Evolutionary conservation across 1,140 invertebrate species (phyloP).

Genomic region (Telenomus remus): DNA sequence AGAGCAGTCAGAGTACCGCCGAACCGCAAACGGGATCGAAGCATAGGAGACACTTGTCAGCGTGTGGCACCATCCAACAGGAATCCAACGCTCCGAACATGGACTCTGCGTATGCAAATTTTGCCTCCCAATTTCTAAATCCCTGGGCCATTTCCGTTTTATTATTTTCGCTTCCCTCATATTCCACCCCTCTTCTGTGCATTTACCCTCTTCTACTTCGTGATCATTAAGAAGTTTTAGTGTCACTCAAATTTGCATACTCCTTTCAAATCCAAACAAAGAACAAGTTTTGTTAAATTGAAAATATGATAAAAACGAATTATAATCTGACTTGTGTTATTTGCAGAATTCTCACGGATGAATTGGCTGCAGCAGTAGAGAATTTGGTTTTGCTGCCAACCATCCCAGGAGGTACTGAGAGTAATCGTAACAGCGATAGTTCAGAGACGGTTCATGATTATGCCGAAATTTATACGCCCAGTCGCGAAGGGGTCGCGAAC

Average conservation of each 20-base stretch:
- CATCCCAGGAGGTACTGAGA: slow-evolving; percentile 65
- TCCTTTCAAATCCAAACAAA: background rate
- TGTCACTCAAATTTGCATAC: background rate
- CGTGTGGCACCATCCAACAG: slow-evolving; percentile 71
- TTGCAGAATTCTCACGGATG: slow-evolving; percentile 70
- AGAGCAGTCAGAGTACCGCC: slow-evolving; percentile 47
- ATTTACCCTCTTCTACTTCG: background rate
- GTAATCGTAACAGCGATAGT: slow-evolving; percentile 67
- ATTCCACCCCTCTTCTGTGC: background rate
- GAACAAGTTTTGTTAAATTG: background rate
- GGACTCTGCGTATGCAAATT: slow-evolving; percentile 66
- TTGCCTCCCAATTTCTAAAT: background rate
- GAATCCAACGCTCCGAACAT: slow-evolving; percentile 65
- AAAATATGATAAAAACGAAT: background rate
- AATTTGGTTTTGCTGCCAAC: slow-evolving; percentile 71
- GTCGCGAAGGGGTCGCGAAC: slow-evolving; percentile 80
- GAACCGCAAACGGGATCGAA: slow-evolving; percentile 66
- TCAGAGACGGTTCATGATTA: slow-evolving; percentile 89
- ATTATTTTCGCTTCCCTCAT: background rate
- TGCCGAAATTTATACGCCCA: slow-evolving; percentile 95
- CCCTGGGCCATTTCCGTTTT: background rate
- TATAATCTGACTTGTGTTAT: background rate
- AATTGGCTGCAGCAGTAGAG: slow-evolving; percentile 71
- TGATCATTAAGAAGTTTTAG: background rate
- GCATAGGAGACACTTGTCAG: slow-evolving; percentile 71